Conservation (phyloP, 2,888 invertebrate species). For the Sepioteuthis lessoniana region DNA sequence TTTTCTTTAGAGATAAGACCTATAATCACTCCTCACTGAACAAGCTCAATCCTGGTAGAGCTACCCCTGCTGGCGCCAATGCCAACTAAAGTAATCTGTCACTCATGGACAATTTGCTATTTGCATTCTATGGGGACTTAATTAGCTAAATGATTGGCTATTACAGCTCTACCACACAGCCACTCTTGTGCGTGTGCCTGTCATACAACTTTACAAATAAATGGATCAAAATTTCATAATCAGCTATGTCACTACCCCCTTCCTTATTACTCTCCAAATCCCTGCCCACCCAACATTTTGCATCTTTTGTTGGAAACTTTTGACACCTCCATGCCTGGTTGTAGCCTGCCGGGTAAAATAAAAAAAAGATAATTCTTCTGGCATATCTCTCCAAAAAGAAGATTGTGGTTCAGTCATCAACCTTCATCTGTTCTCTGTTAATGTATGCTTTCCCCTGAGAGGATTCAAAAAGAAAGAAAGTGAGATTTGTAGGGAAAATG, state of each 20-base stretch:
- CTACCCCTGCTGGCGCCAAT: not conserved
- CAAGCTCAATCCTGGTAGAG: not conserved
- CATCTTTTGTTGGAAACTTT: not conserved
- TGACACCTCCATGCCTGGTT: not conserved
- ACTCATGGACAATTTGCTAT: not conserved
- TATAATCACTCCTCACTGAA: not conserved
- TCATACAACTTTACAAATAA: slow-evolving; percentile 8
- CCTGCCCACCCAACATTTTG: not conserved
- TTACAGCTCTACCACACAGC: not conserved
- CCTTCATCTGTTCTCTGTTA: not conserved
- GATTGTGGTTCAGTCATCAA: not conserved
- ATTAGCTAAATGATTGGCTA: slow-evolving; percentile 9
- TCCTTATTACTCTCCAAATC: not conserved
- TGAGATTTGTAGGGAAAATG: not conserved
- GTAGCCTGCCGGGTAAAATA: not conserved
- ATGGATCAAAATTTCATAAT: not conserved
- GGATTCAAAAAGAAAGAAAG: not conserved
- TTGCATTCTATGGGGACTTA: slow-evolving; percentile 20
- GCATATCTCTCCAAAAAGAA: not conserved
- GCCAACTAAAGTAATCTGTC: not conserved
- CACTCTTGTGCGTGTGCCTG: not conserved
- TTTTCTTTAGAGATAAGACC: not conserved
- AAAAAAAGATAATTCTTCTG: slow-evolving; percentile 11
- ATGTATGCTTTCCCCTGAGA: not conserved
- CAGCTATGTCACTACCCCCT: not conserved